phyloP scores from a whole-genome alignment of 2,888 invertebrate species.

The Drosophila glabriapex region DNA sequence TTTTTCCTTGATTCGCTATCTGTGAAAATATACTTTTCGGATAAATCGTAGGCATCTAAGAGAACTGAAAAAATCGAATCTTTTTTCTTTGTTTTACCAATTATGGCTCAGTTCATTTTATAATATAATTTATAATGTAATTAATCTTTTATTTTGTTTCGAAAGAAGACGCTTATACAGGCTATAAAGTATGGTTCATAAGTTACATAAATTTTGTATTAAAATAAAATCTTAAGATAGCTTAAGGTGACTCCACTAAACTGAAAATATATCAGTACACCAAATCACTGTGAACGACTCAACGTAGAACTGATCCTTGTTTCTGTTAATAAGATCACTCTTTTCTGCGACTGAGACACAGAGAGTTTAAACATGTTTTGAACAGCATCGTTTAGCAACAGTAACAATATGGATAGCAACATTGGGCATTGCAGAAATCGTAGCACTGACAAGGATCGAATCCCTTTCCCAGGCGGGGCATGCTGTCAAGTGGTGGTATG shows the following conservation, averaged over 20 bases:
- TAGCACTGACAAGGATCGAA: slow-evolving; percentile 43
- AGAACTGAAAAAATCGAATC: neutral
- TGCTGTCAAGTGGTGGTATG: slow-evolving; percentile 63
- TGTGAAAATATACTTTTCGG: neutral
- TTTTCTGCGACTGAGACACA: neutral
- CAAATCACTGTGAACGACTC: neutral
- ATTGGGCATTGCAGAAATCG: slow-evolving; percentile 16
- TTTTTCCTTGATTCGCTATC: too few species aligned
- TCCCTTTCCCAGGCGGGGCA: slow-evolving; percentile 69
- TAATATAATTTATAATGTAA: neutral
- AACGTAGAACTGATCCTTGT: neutral
- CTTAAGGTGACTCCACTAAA: neutral
- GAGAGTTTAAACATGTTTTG: neutral
- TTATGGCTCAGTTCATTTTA: neutral
- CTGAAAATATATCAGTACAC: neutral
- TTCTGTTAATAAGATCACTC: neutral
- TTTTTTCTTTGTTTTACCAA: neutral
- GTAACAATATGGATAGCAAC: slow-evolving; percentile 23
- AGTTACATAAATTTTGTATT: neutral
- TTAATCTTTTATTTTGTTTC: neutral
- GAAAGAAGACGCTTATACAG: neutral
- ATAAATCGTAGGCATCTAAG: too few species aligned
- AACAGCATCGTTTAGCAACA: slow-evolving; percentile 1
- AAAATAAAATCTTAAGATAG: neutral
- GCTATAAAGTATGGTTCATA: neutral